A percentile compares a stretch with the other conserved stretches of the same genome.
phyloP scores from a whole-genome alignment of 2,888 invertebrate species.

The Endomychus coccineus region DNA sequence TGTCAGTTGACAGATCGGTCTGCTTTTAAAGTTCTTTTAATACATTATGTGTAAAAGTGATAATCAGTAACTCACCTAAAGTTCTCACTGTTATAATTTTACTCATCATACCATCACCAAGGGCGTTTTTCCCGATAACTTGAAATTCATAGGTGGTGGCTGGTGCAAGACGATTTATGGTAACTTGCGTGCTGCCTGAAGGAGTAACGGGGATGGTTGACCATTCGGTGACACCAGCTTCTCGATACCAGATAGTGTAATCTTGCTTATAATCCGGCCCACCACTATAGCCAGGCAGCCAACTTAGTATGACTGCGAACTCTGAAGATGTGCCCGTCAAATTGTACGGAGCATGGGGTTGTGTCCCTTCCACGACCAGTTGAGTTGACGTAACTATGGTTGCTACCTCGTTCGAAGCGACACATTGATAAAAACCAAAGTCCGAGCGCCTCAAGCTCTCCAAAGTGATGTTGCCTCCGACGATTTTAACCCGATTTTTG shows the following conservation, averaged over 20 bases:
- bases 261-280: slow-evolving; percentile 92
- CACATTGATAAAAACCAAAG: slow-evolving; percentile 93
- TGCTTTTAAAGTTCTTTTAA: too few relatives aligned
- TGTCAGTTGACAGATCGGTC: too few relatives aligned
- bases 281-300: slow-evolving; percentile 86
- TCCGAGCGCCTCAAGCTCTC: slow-evolving; percentile 80
- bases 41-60: too few relatives aligned
- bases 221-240: slow-evolving; percentile 84
- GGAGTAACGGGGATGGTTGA: slow-evolving; percentile 89
- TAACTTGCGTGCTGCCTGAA: slow-evolving; percentile 81
- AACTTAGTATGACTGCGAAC: slow-evolving; percentile 77
- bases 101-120: slow-evolving; percentile 95
- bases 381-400: slow-evolving; percentile 88
- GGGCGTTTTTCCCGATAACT: slow-evolving; percentile 88
- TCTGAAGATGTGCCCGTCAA: slow-evolving; percentile 69
- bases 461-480: slow-evolving; percentile 87
- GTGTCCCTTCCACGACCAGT: slow-evolving; percentile 86
- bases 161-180: slow-evolving; percentile 83
- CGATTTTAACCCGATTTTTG: slow-evolving; percentile 67
- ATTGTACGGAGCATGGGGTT: slow-evolving; percentile 96
- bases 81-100: slow-evolving; percentile 85
- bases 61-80: slow-evolving; percentile 59
- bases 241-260: slow-evolving; percentile 91
- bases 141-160: slow-evolving; percentile 93
- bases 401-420: slow-evolving; percentile 91